Evolutionary conservation across 2,888 invertebrate genomes (phyloP).

Genomic region (Andrena fulva): DNA sequence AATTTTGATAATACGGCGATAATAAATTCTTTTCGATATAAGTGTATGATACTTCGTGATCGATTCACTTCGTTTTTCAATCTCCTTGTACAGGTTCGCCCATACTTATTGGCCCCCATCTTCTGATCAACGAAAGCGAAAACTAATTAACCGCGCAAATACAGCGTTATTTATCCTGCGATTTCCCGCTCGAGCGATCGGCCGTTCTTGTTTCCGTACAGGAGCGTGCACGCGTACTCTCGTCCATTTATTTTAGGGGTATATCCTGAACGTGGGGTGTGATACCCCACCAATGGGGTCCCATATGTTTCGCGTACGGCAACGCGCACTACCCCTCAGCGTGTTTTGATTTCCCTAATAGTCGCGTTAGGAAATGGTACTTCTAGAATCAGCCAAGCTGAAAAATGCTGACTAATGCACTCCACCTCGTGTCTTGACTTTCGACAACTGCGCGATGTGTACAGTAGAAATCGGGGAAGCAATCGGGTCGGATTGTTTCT

Average conservation of each 20-base stretch:
- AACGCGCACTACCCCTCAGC: constrained; percentile 74
- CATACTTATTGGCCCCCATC: constrained; percentile 69
- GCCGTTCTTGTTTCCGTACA: constrained; percentile 70
- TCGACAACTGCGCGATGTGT: background rate
- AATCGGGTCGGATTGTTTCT: background rate
- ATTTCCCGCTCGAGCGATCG: constrained; percentile 82
- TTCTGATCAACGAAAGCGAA: constrained; percentile 76
- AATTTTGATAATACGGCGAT: background rate
- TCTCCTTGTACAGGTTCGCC: background rate
- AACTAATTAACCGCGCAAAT: constrained; percentile 83
- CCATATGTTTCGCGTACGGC: constrained; percentile 81
- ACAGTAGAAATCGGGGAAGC: background rate
- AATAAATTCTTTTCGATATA: background rate
- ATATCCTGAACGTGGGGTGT: constrained; percentile 77
- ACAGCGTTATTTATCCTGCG: constrained; percentile 80
- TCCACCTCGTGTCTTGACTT: background rate
- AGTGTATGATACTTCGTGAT: background rate
- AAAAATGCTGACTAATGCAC: constrained; percentile 60
- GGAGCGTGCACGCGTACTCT: constrained; percentile 72
- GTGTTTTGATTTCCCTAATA: constrained; percentile 84
- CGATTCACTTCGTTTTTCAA: background rate
- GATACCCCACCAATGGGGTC: constrained; percentile 77
- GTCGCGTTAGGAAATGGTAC: constrained; percentile 73
- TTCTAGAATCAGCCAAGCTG: constrained; percentile 47
- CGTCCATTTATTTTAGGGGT: constrained; percentile 83